Conservation (phyloP, 2,113 vertebrate species). For the Meleagris gallopavo region DNA sequence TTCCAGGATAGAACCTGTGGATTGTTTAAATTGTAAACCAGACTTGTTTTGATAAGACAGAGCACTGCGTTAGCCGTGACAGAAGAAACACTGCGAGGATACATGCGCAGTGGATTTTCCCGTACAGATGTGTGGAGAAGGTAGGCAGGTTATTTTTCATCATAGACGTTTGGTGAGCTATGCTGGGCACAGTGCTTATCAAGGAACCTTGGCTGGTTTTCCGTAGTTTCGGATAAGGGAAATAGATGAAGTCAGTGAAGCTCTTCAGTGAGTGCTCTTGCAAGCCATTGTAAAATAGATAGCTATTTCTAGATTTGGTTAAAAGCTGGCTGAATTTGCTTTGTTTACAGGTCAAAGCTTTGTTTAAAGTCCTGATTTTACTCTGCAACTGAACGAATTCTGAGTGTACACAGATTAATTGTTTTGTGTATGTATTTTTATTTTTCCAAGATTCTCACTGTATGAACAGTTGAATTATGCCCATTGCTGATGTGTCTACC, state of each 20-base stretch:
- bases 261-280: conserved; percentile 73
- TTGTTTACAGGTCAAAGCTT: conserved; percentile 83
- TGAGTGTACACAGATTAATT: conserved; percentile 81
- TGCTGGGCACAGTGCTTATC: conserved; percentile 72
- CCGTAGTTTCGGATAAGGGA: conserved; percentile 71
- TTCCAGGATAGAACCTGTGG: conserved; percentile 81
- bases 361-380: conserved; percentile 81
- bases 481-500: conserved; percentile 79
- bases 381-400: conserved; percentile 83
- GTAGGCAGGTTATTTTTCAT: conserved; percentile 56
- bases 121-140: conserved; percentile 57
- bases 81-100: conserved; percentile 54
- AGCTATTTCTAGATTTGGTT: conserved; percentile 80
- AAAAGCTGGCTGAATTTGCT: conserved; percentile 79
- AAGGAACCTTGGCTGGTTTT: conserved; percentile 77
- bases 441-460: conserved; percentile 79
- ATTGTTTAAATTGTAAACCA: conserved; percentile 77
- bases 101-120: conserved; percentile 65
- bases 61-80: conserved; percentile 76
- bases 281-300: conserved; percentile 81
- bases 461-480: conserved; percentile 81
- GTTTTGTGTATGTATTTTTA: conserved; percentile 82
- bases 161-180: conserved; percentile 64
- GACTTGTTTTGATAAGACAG: conserved; percentile 73
- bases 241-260: conserved; percentile 71